A percentile compares a stretch with the other conserved stretches of the same genome.
These are phyloP conservation scores for Pavo muticus DNA, from an alignment of 2,113 vertebrate species.

Conservation along the genomic window DNA sequence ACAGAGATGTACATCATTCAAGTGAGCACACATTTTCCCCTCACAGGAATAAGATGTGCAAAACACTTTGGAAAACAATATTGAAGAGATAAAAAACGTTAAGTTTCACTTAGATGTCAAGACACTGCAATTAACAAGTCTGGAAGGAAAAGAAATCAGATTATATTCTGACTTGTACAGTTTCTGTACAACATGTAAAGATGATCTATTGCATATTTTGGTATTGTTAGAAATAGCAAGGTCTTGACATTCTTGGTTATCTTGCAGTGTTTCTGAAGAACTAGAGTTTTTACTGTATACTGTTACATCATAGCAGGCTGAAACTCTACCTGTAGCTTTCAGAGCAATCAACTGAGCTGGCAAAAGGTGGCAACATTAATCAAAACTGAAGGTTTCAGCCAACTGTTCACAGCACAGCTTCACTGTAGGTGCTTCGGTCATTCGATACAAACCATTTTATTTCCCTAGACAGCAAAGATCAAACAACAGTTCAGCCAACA, in stretches of 20 bases:
- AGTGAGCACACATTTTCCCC: background rate
- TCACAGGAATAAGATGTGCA: background rate
- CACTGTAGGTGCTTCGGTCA: background rate
- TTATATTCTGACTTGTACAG: constrained; percentile 13
- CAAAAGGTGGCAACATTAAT: background rate
- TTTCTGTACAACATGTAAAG: background rate
- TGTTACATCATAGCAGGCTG: background rate
- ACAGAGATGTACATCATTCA: background rate
- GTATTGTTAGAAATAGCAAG: constrained; percentile 8
- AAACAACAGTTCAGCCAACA: background rate
- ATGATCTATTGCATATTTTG: background rate
- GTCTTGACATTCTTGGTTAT: constrained; percentile 3
- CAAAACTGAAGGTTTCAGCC: background rate
- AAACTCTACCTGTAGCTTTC: background rate
- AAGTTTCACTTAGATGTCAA: background rate
- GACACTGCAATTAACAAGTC: background rate
- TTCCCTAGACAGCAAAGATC: constrained; percentile 18
- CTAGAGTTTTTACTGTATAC: background rate
- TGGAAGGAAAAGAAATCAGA: constrained; percentile 10
- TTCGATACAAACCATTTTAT: background rate
- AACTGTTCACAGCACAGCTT: background rate
- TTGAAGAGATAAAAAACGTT: background rate
- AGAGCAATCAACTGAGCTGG: background rate
- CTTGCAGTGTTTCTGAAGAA: background rate
- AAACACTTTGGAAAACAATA: background rate